Evolutionary conservation across 2,888 invertebrate genomes (phyloP), one percentile per base, ranked within the genome.

Genomic region (Nomada ruficornis): DNA sequence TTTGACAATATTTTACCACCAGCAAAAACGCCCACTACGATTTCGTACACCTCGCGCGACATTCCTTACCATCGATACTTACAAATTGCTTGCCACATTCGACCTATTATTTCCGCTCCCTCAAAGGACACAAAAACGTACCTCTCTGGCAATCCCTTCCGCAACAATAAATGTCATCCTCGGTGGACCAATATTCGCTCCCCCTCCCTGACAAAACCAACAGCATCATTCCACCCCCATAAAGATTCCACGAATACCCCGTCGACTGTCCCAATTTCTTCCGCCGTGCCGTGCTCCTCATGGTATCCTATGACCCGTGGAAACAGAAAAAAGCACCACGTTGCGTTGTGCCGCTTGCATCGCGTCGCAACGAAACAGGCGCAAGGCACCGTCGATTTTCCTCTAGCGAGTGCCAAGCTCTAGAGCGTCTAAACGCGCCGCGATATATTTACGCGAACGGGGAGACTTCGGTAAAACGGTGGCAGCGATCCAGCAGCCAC

Each of bases 391-490:
- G 20, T 55, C 20, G 50, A 15, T 36, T 50, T 36, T 60, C 13
- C 20, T 62, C 29, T 10, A 36, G 5, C 70, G 3, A 20, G 70
- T 20, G 50, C 60, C 60, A 26, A 71, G 60, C 29, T 60, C 60
- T 69, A 69, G 20, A 55, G 60, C 20, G 47, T 63, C 68, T 59
- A 73, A 73, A 78, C 73, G 72, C 79, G 62, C 72, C 86, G 84
- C 83, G 88, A 88, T 93, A 92, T 93, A 93, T 93, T 93, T 93
- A 93, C 93, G 92, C 90, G 92, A 91, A 91, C 91, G 91, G 89
- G 93, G 92, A 93, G 92, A 92, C 90, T 91, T 81, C 86, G 88
- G 80, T 89, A 86, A 90, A 90, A 90, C 88, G 89, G 91, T 91
- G 93, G 93, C 93, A 93, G 82, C 89, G 90, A 90, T 93, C 93